These are phyloP conservation scores for Hanleya hanleyi DNA, from an alignment of 2,888 invertebrate genomes.

Conservation along the genomic window DNA sequence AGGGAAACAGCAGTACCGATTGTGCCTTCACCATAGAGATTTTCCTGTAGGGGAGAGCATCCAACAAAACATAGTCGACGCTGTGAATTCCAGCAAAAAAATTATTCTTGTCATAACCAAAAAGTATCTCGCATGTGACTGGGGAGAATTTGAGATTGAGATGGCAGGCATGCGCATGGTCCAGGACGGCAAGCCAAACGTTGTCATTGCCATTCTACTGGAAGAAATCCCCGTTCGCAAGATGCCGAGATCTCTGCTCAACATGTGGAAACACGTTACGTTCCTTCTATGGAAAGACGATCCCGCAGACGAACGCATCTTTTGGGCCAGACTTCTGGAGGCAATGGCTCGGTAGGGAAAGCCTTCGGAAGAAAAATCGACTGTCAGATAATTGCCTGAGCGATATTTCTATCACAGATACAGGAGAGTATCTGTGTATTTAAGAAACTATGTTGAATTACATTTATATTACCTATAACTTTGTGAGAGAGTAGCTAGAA, in stretches of 20 bases:
- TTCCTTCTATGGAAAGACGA: constrained; percentile 1
- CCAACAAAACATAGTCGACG: background rate
- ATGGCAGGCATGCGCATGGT: constrained; percentile 10
- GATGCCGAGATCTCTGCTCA: background rate
- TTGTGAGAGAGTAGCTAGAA: too few relatives aligned
- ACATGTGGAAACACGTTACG: background rate
- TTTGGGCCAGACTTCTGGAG: background rate
- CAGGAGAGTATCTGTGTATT: too few relatives aligned
- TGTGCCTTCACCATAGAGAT: background rate
- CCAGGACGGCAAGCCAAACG: background rate
- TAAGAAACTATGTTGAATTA: too few relatives aligned
- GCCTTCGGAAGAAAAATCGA: too few relatives aligned
- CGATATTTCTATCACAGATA: too few relatives aligned
- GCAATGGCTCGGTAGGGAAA: background rate
- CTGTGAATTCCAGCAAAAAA: constrained; percentile 1
- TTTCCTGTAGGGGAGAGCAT: background rate
- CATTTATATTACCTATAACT: too few relatives aligned
- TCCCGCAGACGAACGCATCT: background rate
- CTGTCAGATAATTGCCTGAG: too few relatives aligned
- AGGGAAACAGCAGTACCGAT: background rate
- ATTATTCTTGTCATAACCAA: background rate
- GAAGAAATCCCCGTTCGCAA: constrained; percentile 1
- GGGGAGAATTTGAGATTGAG: constrained; percentile 11
- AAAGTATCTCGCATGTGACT: background rate
- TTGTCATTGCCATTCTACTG: background rate